A percentile compares a stretch with the other conserved stretches of the same genome.
phyloP scores from a whole-genome alignment of 2,797 vertebrate genomes.

The Platyrinchus mystaceus region DNA sequence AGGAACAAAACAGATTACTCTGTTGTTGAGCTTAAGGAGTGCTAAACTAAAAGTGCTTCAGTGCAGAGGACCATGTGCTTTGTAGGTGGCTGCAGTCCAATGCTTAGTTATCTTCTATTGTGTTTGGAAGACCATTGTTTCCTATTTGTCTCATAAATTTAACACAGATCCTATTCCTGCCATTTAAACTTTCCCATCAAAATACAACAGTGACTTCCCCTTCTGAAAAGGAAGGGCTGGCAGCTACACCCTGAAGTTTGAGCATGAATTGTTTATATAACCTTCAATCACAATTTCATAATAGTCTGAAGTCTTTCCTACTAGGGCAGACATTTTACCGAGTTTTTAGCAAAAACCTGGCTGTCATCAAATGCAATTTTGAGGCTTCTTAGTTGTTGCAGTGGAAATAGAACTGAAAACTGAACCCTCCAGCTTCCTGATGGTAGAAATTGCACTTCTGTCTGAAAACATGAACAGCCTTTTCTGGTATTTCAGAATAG shows the following conservation, averaged over 20 bases:
- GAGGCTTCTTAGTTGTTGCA: background rate
- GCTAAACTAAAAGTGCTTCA: background rate
- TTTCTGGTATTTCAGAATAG: conserved; percentile 1
- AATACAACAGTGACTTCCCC: conserved; percentile 64
- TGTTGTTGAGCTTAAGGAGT: background rate
- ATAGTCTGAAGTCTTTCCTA: conserved; percentile 32
- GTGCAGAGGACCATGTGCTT: background rate
- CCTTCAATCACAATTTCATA: conserved; percentile 59
- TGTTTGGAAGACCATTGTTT: conserved; percentile 67
- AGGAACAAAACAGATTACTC: background rate
- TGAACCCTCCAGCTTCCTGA: background rate
- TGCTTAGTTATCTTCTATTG: conserved; percentile 61
- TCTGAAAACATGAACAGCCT: background rate
- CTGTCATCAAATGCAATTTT: background rate
- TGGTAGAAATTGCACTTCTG: background rate
- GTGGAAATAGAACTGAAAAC: background rate
- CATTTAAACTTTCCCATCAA: conserved; percentile 60
- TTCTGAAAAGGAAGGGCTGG: conserved; percentile 64
- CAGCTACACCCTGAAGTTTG: conserved; percentile 62
- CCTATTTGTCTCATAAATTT: conserved; percentile 66
- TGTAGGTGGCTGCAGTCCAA: conserved; percentile 25
- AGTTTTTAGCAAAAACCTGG: conserved; percentile 2
- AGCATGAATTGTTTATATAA: conserved; percentile 65
- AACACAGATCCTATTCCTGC: conserved; percentile 58
- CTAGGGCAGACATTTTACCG: conserved; percentile 35